These are phyloP conservation scores for Gila robusta DNA, from an alignment of 2,797 vertebrate species.

Conservation along the genomic window DNA sequence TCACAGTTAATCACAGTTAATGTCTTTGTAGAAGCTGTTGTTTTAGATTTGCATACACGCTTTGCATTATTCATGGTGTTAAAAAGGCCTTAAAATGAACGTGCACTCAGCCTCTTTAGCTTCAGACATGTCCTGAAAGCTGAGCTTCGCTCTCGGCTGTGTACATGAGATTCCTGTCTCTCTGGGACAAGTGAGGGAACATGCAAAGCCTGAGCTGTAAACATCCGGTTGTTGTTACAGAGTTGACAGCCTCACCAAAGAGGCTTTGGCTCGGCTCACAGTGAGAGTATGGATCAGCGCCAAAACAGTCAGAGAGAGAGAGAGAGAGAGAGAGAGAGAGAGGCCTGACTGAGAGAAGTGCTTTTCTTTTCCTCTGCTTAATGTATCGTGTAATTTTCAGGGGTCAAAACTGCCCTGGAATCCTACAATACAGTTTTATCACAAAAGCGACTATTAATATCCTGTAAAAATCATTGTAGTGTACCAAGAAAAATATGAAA, in stretches of 20 bases:
- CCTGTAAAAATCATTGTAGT: background rate
- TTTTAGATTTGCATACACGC: background rate
- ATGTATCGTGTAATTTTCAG: constrained; percentile 22
- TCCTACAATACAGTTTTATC: background rate
- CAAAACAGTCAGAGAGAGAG: constrained; percentile 6
- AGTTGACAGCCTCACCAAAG: constrained; percentile 43
- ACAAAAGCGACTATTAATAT: background rate
- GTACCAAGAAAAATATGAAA: background rate
- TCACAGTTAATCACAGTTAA: constrained; percentile 13
- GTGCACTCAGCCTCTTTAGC: background rate
- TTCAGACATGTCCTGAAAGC: background rate
- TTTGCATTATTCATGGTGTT: constrained; percentile 51
- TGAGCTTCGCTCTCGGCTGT: background rate
- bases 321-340: background rate
- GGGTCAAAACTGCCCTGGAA: background rate
- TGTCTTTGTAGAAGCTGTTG: constrained; percentile 17
- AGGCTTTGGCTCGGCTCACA: constrained; percentile 36
- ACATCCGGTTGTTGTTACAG: constrained; percentile 59
- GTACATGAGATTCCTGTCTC: constrained; percentile 42
- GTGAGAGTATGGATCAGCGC: constrained; percentile 44
- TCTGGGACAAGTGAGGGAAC: constrained; percentile 30
- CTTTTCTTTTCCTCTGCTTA: constrained; percentile 31
- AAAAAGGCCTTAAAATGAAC: constrained; percentile 16
- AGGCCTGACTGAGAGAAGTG: constrained; percentile 11
- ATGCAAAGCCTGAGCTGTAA: constrained; percentile 52